phyloP scores from a whole-genome alignment of 2,888 invertebrate genomes.

The Augiades crinisus region DNA sequence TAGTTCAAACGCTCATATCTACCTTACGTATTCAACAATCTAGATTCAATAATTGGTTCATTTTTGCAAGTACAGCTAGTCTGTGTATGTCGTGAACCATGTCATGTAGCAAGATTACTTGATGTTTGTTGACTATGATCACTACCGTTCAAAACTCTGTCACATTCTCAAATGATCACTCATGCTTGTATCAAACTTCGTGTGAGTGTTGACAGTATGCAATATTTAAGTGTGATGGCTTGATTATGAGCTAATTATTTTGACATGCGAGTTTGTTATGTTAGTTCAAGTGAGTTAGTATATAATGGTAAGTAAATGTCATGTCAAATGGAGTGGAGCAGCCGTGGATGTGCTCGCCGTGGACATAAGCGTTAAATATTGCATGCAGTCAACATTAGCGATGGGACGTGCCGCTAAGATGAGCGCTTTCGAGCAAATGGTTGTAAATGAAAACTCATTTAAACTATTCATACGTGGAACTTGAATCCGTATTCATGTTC shows the following conservation, averaged over 20 bases:
- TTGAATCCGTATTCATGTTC: conserved; percentile 29
- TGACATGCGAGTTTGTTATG: conserved; percentile 52
- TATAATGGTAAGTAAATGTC: conserved; percentile 56
- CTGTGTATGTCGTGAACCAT: conserved; percentile 28
- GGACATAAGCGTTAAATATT: conserved; percentile 77
- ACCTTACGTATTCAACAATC: neutral
- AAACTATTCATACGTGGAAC: conserved; percentile 50
- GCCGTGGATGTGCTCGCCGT: conserved; percentile 60
- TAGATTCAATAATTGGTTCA: neutral
- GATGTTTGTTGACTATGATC: neutral
- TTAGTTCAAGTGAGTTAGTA: conserved; percentile 54
- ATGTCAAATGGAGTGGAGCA: conserved; percentile 59
- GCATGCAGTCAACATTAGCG: conserved; percentile 80
- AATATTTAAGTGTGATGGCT: conserved; percentile 71
- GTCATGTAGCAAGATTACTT: conserved; percentile 27
- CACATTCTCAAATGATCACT: conserved; percentile 39
- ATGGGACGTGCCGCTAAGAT: conserved; percentile 74
- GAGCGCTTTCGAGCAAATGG: conserved; percentile 66
- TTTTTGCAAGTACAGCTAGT: conserved; percentile 1
- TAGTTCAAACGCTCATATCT: conserved; percentile 1
- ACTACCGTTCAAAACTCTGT: conserved; percentile 11
- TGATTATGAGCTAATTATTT: conserved; percentile 50
- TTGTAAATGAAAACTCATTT: conserved; percentile 58
- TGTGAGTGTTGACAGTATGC: conserved; percentile 77
- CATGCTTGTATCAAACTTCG: conserved; percentile 56